These are phyloP conservation scores for Patella caerulea DNA, from an alignment of 2,888 invertebrate species.

Conservation along the genomic window DNA sequence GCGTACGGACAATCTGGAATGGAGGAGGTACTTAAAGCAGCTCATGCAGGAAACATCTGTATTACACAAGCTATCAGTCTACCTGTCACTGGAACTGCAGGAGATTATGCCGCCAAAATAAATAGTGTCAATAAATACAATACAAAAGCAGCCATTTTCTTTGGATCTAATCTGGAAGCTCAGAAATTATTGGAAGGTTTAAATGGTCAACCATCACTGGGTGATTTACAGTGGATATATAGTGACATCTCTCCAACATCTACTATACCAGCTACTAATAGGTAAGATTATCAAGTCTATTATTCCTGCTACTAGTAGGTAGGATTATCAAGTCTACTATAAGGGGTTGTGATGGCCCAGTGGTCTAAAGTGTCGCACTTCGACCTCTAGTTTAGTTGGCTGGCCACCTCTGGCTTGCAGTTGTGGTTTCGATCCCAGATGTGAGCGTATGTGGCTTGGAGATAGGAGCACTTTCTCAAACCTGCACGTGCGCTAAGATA, in stretches of 20 bases:
- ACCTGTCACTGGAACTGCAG: constrained; percentile 28
- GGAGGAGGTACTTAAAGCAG: constrained; percentile 46
- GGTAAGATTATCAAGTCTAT: background rate
- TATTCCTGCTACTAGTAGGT: too few relatives aligned
- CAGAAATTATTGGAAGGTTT: constrained; percentile 37
- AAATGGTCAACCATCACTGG: constrained; percentile 28
- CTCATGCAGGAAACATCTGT: constrained; percentile 48
- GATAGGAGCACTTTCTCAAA: too few relatives aligned
- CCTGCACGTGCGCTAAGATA: too few relatives aligned
- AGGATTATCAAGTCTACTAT: too few relatives aligned
- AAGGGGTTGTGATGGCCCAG: too few relatives aligned
- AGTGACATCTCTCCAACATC: constrained; percentile 44
- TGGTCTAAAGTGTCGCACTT: too few relatives aligned
- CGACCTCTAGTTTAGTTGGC: too few relatives aligned
- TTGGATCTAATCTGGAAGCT: constrained; percentile 33
- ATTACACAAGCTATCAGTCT: constrained; percentile 45
- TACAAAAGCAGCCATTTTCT: constrained; percentile 46
- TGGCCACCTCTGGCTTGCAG: too few relatives aligned
- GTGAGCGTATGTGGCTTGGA: too few relatives aligned
- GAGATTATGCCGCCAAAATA: constrained; percentile 27
- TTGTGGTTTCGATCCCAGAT: too few relatives aligned
- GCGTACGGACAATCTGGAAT: constrained; percentile 46
- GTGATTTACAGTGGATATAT: constrained; percentile 59
- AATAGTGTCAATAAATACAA: constrained; percentile 35
- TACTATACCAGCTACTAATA: constrained; percentile 21